Evolutionary conservation across 1,140 invertebrate genomes (phyloP).

Genomic region (Aphaenogaster rudis): DNA sequence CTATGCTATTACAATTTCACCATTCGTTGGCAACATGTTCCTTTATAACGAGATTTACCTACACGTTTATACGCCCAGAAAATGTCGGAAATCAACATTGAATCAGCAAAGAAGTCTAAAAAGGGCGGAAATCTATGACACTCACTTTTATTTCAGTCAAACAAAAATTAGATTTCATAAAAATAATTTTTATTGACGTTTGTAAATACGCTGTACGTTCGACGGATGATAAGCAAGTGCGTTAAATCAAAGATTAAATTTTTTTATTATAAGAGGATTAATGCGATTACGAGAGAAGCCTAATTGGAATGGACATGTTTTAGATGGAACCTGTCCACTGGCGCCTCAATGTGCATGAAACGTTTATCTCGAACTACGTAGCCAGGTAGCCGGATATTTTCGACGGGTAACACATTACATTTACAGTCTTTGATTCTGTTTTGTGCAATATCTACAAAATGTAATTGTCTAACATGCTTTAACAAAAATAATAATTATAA

Average conservation of each 20-base stretch:
- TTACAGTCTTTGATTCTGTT: no score
- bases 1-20: neutral
- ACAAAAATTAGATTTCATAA: neutral
- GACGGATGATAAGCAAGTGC: neutral
- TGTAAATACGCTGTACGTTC: neutral
- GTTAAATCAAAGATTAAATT: no score
- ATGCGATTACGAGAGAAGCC: no score
- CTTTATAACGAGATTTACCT: neutral
- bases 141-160: neutral
- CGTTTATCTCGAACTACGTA: no score
- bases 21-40: neutral
- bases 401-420: no score
- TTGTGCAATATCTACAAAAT: no score
- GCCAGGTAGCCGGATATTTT: no score
- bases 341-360: no score
- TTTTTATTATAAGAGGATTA: neutral
- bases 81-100: constrained; percentile 31
- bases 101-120: neutral
- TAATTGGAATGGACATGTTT: no score
- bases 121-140: neutral
- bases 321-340: no score
- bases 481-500: no score
- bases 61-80: constrained; percentile 33
- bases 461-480: no score
- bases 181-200: neutral